Evolutionary conservation across 2,888 invertebrate genomes (phyloP).

Genomic region (Globia sparganii): DNA sequence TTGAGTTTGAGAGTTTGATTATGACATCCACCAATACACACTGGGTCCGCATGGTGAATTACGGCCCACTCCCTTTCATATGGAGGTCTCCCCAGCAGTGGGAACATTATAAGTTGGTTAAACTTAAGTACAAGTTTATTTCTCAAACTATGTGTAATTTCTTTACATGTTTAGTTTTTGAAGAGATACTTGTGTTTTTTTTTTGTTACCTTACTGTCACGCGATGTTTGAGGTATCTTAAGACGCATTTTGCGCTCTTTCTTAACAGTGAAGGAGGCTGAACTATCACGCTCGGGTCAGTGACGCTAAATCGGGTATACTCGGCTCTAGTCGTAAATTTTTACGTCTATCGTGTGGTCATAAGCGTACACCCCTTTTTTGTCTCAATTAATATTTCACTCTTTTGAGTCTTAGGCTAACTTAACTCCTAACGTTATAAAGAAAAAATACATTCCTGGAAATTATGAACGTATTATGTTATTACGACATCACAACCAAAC

Average conservation of each 20-base stretch:
- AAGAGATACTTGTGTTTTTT: neutral
- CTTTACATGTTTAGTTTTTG: neutral
- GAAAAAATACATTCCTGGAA: neutral
- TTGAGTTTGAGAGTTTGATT: too few species aligned
- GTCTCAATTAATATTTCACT: neutral
- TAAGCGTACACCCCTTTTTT: neutral
- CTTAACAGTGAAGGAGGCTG: neutral
- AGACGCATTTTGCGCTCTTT: neutral
- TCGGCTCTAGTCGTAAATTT: neutral
- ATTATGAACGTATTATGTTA: neutral
- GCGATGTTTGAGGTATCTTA: too few species aligned
- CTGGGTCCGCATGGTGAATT: neutral
- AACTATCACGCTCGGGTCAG: neutral
- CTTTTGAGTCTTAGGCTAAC: neutral
- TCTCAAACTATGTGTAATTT: neutral
- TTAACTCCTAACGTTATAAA: neutral
- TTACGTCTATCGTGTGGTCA: neutral
- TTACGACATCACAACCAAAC: neutral
- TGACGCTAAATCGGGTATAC: neutral
- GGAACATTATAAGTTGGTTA: neutral
- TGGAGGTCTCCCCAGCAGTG: neutral
- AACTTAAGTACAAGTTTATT: neutral
- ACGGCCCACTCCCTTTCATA: neutral
- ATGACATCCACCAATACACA: neutral
- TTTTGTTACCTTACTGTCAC: too few species aligned